phyloP scores from a whole-genome alignment of 1,140 invertebrate genomes.

The Helicoverpa armigera region DNA sequence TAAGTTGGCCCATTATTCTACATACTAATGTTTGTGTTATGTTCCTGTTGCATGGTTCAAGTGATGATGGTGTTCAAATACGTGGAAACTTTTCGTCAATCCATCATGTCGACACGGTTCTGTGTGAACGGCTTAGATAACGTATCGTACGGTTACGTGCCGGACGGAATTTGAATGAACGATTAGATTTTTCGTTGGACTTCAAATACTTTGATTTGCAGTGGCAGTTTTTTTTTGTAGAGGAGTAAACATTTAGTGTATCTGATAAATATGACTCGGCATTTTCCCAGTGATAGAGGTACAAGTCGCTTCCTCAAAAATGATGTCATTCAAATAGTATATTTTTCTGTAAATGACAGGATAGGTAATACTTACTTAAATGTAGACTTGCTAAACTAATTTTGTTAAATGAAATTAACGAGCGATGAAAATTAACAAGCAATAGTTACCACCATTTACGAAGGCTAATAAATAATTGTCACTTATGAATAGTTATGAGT shows the following conservation, averaged over 20 bases:
- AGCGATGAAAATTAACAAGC: conserved; percentile 21
- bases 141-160: conserved; percentile 56
- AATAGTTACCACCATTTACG: conserved; percentile 5
- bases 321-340: no score
- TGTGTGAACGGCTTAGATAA: conserved; percentile 59
- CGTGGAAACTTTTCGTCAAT: conserved; percentile 55
- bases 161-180: conserved; percentile 41
- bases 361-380: no score
- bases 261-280: background rate
- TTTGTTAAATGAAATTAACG: conserved; percentile 4
- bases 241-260: background rate
- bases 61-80: conserved; percentile 46
- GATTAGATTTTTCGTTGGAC: conserved; percentile 28
- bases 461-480: conserved; percentile 36
- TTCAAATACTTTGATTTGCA: conserved; percentile 6
- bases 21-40: conserved; percentile 14
- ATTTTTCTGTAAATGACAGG: no score
- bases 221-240: background rate
- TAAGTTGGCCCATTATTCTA: conserved; percentile 42
- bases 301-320: no score
- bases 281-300: no score
- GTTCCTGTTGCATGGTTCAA: conserved; percentile 13
- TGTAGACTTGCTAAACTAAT: no score
- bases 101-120: conserved; percentile 43
- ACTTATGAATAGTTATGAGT: conserved; percentile 35